These are phyloP conservation scores for Ennomos quercinarius DNA, from an alignment of 2,888 invertebrate genomes.

Conservation along the genomic window DNA sequence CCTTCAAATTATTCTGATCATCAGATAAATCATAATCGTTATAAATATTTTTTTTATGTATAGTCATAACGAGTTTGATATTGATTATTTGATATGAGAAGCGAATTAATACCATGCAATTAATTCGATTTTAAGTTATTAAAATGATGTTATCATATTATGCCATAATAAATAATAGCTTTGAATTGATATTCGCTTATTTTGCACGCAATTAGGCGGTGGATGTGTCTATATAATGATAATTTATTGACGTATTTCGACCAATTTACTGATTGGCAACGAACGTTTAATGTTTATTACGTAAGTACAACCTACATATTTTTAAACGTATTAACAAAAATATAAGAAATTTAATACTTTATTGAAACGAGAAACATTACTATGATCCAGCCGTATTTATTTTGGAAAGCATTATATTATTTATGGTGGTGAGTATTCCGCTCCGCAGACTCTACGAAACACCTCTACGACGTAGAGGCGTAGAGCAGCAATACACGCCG, in stretches of 20 bases:
- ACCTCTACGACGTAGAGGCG: too few relatives aligned
- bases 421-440: too few relatives aligned
- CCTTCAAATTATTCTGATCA: constrained; percentile 6
- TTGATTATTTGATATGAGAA: constrained; percentile 23
- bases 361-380: too few relatives aligned
- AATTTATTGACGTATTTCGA: constrained; percentile 19
- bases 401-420: too few relatives aligned
- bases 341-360: background rate
- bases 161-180: constrained; percentile 26
- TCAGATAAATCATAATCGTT: constrained; percentile 14
- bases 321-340: background rate
- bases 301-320: background rate
- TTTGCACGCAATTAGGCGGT: constrained; percentile 18
- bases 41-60: constrained; percentile 8
- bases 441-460: too few relatives aligned
- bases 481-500: too few relatives aligned
- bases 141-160: constrained; percentile 23
- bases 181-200: constrained; percentile 24
- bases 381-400: too few relatives aligned
- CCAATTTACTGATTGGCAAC: constrained; percentile 12
- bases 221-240: constrained; percentile 14
- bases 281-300: too few relatives aligned
- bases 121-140: constrained; percentile 18
- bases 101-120: constrained; percentile 17
- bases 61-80: constrained; percentile 15